Conservation (phyloP, 2,797 vertebrate genomes). For the Lacerta bilineata region DNA sequence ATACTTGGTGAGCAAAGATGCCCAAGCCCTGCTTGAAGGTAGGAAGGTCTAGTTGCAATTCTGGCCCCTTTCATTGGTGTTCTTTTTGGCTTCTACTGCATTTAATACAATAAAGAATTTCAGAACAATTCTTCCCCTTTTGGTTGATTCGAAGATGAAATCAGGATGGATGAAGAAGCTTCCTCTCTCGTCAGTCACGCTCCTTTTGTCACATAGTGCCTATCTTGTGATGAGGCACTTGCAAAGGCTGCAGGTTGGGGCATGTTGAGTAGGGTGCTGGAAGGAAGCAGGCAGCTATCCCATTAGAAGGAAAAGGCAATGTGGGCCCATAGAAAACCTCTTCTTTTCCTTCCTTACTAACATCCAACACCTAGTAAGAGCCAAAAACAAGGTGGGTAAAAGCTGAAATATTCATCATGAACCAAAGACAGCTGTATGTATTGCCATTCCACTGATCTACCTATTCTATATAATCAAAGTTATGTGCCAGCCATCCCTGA, state of each 20-base stretch:
- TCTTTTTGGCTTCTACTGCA: conserved; percentile 43
- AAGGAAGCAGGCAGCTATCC: conserved; percentile 94
- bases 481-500: not conserved
- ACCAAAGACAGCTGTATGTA: not conserved
- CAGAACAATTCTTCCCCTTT: conserved; percentile 40
- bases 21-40: conserved; percentile 17
- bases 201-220: conserved; percentile 83
- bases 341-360: conserved; percentile 94
- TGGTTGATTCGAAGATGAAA: conserved; percentile 36
- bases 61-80: conserved; percentile 46
- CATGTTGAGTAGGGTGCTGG: conserved; percentile 95
- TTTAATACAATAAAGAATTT: conserved; percentile 70
- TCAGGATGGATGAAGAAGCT: conserved; percentile 9
- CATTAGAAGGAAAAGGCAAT: conserved; percentile 95
- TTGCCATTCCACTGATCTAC: not conserved
- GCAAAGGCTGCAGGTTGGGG: conserved; percentile 94
- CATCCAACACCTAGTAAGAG: conserved; percentile 89
- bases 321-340: conserved; percentile 98
- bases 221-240: conserved; percentile 96
- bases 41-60: not conserved
- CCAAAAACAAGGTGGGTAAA: conserved; percentile 1
- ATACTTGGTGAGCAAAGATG: conserved; percentile 49
- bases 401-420: not conserved
- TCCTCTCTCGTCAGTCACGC: not conserved
- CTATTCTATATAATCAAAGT: not conserved